Evolutionary conservation across 2,888 invertebrate species (phyloP), one percentile per base, ranked within the genome.

Genomic region (Sclerodermus sp.): DNA sequence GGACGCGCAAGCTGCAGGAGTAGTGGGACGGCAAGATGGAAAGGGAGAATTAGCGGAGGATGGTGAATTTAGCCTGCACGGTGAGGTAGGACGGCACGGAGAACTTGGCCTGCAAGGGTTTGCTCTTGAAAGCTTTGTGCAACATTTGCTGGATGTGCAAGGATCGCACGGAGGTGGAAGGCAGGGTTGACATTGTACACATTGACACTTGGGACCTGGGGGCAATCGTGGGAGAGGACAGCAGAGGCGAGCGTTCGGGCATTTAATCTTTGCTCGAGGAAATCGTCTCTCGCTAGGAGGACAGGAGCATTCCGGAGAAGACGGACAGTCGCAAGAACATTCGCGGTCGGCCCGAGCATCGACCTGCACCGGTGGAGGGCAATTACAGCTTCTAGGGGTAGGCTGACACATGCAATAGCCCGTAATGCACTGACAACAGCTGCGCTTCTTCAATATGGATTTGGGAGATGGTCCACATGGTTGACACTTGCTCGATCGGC

Each of bases 201-300:
- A 67, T 13, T 42, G 30, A 48, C 66, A 69, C 17, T 66, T 68
- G 2, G 61, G 55, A 10, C 57, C 57, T 1, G 68, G 59, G 2
- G 57, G 57, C 13, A 51, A 50, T 23, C 64, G 57, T 13, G 62
- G 62, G 1, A 58, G 40, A 4, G 64, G 65, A 51, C 58, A 59
- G 42, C 68, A 68, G 8, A 60, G 18, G 44, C 62, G 54, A 1
- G 59, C 59, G 46, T 69, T 66, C 4, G 60, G 59, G 45, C 70
- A 71, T 29, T 47, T 58, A 4, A 60, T 40, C 18, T 56, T 62
- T 5, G 58, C 46, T 42, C 60, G 54, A 1, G 66, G 47, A 29
- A 70, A 70, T 49, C 58, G 62, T 10, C 66, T 60, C 36, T 71
- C 71, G 45, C 64, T 70, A 6, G 69, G 68, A 12, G 67, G 62